Percentiles rank a stretch among this genome's conserved stretches.
phyloP scores from a whole-genome alignment of 2,797 vertebrate species.

The Notolepis coatsorum region DNA sequence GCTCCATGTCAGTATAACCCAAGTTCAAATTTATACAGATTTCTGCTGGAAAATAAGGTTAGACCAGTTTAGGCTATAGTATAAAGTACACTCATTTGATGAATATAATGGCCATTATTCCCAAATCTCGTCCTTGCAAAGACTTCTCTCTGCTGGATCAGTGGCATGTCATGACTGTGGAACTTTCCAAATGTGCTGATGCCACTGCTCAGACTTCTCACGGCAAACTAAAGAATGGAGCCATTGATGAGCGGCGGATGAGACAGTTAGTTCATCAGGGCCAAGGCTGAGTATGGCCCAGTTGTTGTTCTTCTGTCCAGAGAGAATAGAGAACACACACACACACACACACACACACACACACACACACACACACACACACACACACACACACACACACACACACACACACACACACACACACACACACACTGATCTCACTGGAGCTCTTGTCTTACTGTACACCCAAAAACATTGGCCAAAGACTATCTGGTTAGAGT shows the following conservation, averaged over 20 bases:
- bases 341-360: not conserved
- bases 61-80: no score
- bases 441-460: slow-evolving; percentile 12
- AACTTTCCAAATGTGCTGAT: slow-evolving; percentile 22
- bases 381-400: slow-evolving; percentile 22
- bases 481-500: slow-evolving; percentile 11
- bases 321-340: slow-evolving; percentile 42
- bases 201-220: slow-evolving; percentile 42
- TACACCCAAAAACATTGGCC: slow-evolving; percentile 36
- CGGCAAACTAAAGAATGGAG: slow-evolving; percentile 37
- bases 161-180: slow-evolving; percentile 29
- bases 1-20: no score
- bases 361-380: slow-evolving; percentile 22
- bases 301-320: slow-evolving; percentile 48
- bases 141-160: slow-evolving; percentile 6
- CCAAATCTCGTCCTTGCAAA: slow-evolving; percentile 12
- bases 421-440: slow-evolving; percentile 24
- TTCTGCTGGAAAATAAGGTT: no score
- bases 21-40: no score
- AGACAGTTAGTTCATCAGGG: slow-evolving; percentile 63
- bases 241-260: slow-evolving; percentile 51
- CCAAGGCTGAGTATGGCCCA: slow-evolving; percentile 21
- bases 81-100: no score
- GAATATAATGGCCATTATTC: no score
- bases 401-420: slow-evolving; percentile 23